Evolutionary conservation across 2,888 invertebrate species (phyloP).

Genomic region (Sphaerophoria rueppellii): DNA sequence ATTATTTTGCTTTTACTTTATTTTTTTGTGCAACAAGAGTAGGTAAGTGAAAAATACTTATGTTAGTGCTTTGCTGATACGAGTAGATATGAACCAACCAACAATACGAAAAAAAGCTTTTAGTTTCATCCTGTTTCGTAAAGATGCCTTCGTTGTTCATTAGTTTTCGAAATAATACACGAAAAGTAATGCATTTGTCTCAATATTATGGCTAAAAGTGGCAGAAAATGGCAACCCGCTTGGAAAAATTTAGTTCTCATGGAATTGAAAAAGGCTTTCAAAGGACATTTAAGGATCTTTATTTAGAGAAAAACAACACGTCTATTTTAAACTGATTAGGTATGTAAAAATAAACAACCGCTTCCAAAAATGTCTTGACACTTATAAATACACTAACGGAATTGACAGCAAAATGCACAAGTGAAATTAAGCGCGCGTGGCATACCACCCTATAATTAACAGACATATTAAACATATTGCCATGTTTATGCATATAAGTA

Average conservation of each 20-base stretch:
- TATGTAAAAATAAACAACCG: too few species aligned
- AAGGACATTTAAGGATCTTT: too few species aligned
- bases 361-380: too few species aligned
- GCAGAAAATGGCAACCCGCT: not conserved
- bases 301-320: too few species aligned
- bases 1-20: not conserved
- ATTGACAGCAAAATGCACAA: too few species aligned
- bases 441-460: too few species aligned
- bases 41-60: constrained; percentile 37
- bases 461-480: too few species aligned
- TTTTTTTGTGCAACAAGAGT: constrained; percentile 18
- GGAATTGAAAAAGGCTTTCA: too few species aligned
- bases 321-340: too few species aligned
- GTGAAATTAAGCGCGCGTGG: too few species aligned
- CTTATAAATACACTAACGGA: too few species aligned
- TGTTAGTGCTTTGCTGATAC: not conserved
- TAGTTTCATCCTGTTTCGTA: constrained; percentile 21
- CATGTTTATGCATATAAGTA: too few species aligned
- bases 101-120: constrained; percentile 8
- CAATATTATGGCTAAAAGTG: not conserved
- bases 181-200: constrained; percentile 5
- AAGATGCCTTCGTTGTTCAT: constrained; percentile 15
- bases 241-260: not conserved
- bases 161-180: not conserved
- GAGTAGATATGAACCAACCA: not conserved